Conservation (phyloP, 2,797 vertebrate genomes). For the Peromyscus eremicus region DNA sequence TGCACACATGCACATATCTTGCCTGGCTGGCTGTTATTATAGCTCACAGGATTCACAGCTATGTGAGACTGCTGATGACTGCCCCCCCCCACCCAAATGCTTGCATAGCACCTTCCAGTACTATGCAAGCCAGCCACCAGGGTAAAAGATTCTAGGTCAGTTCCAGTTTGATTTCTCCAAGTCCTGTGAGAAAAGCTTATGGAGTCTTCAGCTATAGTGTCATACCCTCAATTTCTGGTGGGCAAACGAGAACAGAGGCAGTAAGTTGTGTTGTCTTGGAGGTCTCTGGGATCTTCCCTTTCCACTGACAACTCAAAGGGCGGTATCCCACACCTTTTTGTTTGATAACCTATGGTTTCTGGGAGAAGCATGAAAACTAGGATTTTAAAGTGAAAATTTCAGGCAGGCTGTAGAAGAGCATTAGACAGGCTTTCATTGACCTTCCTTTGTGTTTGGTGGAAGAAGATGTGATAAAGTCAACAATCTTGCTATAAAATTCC, state of each 20-base stretch:
- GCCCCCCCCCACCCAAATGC: neutral
- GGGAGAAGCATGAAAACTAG: neutral
- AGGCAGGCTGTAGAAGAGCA: neutral
- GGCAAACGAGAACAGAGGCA: neutral
- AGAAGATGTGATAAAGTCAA: neutral
- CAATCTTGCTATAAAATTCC: neutral
- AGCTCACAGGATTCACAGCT: neutral
- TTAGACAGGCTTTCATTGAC: neutral
- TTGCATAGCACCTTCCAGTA: neutral
- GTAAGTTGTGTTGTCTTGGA: neutral
- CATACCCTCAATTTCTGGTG: neutral
- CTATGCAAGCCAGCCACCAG: neutral
- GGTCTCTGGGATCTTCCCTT: neutral
- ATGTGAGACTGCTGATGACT: neutral
- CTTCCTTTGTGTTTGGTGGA: neutral
- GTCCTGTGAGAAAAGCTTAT: neutral
- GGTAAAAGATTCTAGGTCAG: neutral
- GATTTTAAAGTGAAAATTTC: neutral
- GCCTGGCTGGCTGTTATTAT: neutral
- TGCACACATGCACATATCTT: neutral
- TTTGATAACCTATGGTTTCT: neutral
- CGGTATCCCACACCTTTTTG: neutral
- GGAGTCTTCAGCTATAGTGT: neutral
- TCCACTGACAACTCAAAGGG: neutral
- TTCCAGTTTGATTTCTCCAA: neutral